Evolutionary conservation across 1,140 invertebrate species (phyloP), one percentile per base, ranked within the genome.

Genomic region (Brachionus sp.): DNA sequence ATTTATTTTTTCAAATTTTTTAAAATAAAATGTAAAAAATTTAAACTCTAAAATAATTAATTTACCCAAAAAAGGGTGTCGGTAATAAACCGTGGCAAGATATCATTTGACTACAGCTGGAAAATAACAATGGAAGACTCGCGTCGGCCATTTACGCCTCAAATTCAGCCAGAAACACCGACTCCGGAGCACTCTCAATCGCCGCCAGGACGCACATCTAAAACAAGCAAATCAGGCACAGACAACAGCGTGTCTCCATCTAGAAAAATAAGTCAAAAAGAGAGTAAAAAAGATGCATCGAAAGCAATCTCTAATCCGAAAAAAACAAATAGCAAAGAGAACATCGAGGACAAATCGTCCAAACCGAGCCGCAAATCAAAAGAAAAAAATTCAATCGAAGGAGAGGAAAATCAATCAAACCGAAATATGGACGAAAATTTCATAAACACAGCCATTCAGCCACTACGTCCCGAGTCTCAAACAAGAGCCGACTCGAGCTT

Each of bases 41-140:
- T 66, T 39, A 46, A 66, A 2, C 9, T 64, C n/a, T 83, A 19
- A 29, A n/a, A n/a, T 83, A 7, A 16, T 37, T n/a, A 84, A 25
- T 84, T 62, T 50, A 0, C 25, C 7, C 25, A 5, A 75, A 6
- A 84, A 89, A n/a, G 88, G 37, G 85, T 89, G 50, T 68, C 70
- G 10, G 70, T 89, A 13, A 85, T 84, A 29, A 89, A 89, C 84
- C 86, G 87, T 25, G 88, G 87, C 12, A 84, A 77, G 12, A 86
- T 88, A 0, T 85, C 86, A 66, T 84, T 89, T 84, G 87, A 89
- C 64, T 89, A 86, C 84, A 86, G 78, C 82, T 89, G 88, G 88
- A 87, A 88, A 80, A 85, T 88, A 0, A 84, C 87, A 0, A 87
- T 88, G 87, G 88, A 89, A 78, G 88, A 87, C 84, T 85, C 86